Conservation (phyloP, 2,888 invertebrate genomes). For the Agrotis puta region DNA sequence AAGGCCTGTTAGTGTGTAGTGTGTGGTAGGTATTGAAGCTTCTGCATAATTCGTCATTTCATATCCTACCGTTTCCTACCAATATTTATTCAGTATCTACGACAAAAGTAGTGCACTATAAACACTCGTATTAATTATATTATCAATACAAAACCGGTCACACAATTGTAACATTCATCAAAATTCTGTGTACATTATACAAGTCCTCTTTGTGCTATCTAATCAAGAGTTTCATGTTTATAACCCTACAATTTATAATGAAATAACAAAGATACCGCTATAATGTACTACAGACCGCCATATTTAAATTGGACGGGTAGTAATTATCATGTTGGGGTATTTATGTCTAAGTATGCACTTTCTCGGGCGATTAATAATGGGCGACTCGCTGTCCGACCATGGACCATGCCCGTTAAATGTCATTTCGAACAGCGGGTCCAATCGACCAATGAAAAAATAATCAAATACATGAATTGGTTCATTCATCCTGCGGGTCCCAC, state of each 20-base stretch:
- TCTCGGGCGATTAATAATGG: too few relatives aligned
- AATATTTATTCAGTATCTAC: constrained; percentile 20
- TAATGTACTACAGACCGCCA: constrained; percentile 30
- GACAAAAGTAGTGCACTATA: constrained; percentile 44
- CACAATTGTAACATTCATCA: constrained; percentile 58
- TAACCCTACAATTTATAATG: constrained; percentile 54
- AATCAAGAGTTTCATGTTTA: constrained; percentile 57
- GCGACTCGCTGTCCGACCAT: too few relatives aligned
- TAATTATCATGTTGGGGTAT: constrained; percentile 32
- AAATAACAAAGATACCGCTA: constrained; percentile 50
- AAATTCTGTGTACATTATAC: constrained; percentile 50
- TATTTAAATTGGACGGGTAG: constrained; percentile 42
- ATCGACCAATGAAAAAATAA: too few relatives aligned
- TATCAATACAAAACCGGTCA: constrained; percentile 45
- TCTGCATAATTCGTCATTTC: background rate
- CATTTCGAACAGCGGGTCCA: too few relatives aligned
- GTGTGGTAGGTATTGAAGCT: background rate
- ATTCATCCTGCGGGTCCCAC: too few relatives aligned
- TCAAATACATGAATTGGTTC: too few relatives aligned
- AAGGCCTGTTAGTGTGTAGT: too few relatives aligned
- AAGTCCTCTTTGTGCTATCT: constrained; percentile 59
- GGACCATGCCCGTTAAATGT: too few relatives aligned
- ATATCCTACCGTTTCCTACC: background rate
- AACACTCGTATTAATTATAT: constrained; percentile 46
- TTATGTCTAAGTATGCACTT: constrained; percentile 16